A percentile compares a stretch with the other conserved stretches of the same genome.
These are phyloP conservation scores for Helleia helle DNA, from an alignment of 2,888 invertebrate genomes.

Conservation along the genomic window DNA sequence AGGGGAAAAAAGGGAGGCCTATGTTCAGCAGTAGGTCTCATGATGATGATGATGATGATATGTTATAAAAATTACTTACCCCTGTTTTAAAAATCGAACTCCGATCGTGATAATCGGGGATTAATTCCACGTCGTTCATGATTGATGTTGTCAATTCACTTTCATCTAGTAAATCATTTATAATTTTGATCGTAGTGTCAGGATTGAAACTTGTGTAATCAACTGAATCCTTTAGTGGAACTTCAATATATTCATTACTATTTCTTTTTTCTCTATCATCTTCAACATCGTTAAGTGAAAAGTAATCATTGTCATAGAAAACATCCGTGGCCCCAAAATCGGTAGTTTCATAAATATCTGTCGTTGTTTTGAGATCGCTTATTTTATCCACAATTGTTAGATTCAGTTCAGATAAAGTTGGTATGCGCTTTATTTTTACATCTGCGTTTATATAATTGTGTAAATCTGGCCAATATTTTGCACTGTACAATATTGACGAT, in stretches of 20 bases:
- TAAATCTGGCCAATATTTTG: conserved; percentile 54
- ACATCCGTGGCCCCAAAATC: not conserved
- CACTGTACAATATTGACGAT: conserved; percentile 45
- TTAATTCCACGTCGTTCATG: conserved; percentile 38
- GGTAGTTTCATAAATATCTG: conserved; percentile 21
- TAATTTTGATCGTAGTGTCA: conserved; percentile 26
- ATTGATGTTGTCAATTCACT: conserved; percentile 35
- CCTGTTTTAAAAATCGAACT: conserved; percentile 8
- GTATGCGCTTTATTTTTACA: conserved; percentile 56
- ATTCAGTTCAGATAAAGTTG: conserved; percentile 46
- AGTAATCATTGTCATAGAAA: conserved; percentile 17
- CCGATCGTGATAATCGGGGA: not conserved
- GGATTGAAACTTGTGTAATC: conserved; percentile 45
- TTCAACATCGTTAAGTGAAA: conserved; percentile 20
- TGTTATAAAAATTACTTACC: conserved; percentile 15
- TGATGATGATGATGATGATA: too few species aligned
- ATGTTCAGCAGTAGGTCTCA: too few species aligned
- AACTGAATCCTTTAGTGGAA: conserved; percentile 28
- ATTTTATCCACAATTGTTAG: conserved; percentile 5
- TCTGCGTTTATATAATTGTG: conserved; percentile 55
- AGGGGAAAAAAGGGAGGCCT: too few species aligned
- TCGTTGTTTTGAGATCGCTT: conserved; percentile 19
- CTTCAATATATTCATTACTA: conserved; percentile 30
- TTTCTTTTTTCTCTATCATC: conserved; percentile 26
- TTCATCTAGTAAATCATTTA: conserved; percentile 39